A percentile compares a stretch with the other conserved stretches of the same genome.
These are phyloP conservation scores for Anas platyrhynchos DNA, from an alignment of 2,113 vertebrate species.

Conservation along the genomic window DNA sequence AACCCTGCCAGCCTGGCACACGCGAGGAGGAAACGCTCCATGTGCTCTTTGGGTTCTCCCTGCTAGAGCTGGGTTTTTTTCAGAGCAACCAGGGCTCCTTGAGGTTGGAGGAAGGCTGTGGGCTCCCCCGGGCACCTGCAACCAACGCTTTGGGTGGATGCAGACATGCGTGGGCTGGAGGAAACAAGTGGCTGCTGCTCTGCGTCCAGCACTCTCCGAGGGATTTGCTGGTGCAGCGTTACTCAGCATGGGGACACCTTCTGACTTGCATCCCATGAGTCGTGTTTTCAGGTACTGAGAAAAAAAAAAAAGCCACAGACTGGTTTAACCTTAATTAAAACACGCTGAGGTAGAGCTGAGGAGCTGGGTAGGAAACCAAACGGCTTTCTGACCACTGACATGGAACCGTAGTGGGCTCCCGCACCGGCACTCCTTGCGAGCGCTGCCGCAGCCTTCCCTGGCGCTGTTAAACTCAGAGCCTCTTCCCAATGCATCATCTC, in stretches of 20 bases:
- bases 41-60: neutral
- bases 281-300: neutral
- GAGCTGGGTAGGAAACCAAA: neutral
- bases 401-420: neutral
- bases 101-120: neutral
- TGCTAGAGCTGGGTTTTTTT: neutral
- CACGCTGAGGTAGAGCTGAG: rapidly evolving
- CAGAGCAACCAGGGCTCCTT: neutral
- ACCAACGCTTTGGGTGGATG: neutral
- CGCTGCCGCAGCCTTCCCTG: neutral
- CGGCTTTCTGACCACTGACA: neutral
- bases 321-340: neutral
- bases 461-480: neutral
- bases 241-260: neutral
- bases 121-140: neutral
- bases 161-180: neutral
- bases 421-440: neutral
- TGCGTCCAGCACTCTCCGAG: neutral
- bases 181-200: neutral
- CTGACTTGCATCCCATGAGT: neutral
- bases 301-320: neutral
- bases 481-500: slow-evolving; percentile 37
- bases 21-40: neutral
- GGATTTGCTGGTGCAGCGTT: neutral
- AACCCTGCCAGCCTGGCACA: neutral